Conservation (phyloP, 2,113 vertebrate species). For the Tretioscincus oriximinensis region DNA sequence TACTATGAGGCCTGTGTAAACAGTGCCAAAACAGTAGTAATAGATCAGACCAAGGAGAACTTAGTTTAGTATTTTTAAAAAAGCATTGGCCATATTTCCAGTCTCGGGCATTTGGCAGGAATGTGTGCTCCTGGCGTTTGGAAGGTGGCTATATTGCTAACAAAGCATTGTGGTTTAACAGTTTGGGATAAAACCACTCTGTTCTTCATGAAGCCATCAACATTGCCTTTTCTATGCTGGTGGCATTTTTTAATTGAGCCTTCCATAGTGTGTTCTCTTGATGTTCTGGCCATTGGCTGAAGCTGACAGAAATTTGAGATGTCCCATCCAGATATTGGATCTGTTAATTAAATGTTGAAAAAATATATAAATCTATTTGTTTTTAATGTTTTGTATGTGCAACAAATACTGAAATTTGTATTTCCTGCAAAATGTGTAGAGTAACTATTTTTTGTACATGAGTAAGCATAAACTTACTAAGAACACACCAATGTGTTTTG, state of each 20-base stretch:
- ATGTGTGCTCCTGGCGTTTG: background rate
- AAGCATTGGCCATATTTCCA: background rate
- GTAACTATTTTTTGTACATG: background rate
- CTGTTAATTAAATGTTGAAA: background rate
- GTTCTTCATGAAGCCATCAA: background rate
- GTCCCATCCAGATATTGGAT: no score
- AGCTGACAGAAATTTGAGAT: no score
- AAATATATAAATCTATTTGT: background rate
- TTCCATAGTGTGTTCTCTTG: no score
- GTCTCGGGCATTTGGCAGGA: background rate
- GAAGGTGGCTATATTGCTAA: background rate
- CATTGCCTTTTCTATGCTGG: no score
- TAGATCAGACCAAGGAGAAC: background rate
- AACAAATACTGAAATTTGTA: constrained; percentile 13
- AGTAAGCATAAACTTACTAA: background rate
- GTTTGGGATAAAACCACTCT: background rate
- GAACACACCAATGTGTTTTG: background rate
- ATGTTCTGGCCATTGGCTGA: no score
- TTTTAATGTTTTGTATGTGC: background rate
- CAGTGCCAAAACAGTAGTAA: background rate
- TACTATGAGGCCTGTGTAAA: no score
- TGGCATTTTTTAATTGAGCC: no score
- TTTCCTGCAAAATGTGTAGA: constrained; percentile 9
- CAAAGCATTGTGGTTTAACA: background rate
- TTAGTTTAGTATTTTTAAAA: background rate